Evolutionary conservation across 2,797 vertebrate genomes (phyloP), one percentile per base, ranked within the genome.

Genomic region (Poeciliopsis gracilis): DNA sequence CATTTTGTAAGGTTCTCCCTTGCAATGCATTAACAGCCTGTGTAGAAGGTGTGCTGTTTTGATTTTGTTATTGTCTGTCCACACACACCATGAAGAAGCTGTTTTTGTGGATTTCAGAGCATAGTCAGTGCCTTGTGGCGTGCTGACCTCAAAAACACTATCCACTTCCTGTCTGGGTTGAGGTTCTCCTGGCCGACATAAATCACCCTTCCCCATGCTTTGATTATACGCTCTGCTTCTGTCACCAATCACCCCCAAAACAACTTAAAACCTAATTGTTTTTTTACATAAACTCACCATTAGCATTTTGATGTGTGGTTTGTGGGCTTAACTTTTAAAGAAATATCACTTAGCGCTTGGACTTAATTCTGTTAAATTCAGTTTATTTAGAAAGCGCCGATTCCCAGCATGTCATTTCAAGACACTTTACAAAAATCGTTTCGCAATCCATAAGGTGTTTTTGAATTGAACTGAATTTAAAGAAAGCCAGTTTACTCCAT

Each of bases 211-310:
- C 76, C 67, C 74, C 33, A 23, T 15, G 72, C 87, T 88, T 91
- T 81, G 71, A 92, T 93, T 91, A 90, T 89, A 88, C 23, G 28
- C 86, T 78, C 73, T 3, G 69, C 84, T 83, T 87, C 89, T 88
- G 88, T 93, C 90, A 89, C 83, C 87, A 75, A 76, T 63, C 71
- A 30, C 57, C 69, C 49, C 51, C 15, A 78, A 78, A 93, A 90
- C 81, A 77, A 87, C 86, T 92, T 91, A 82, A 89, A 77, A 88
- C 84, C 79, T 93, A 95, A 94, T 95, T 92, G 82, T 41, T 77
- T 85, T 87, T 78, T 30, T 89, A 94, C 91, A 89, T 87, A 88
- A 94, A 93, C 88, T 87, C 73, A 83, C 84, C 79, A 81, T 92
- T 91, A 89, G 77, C 61, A 7, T 87, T 82, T 81, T 91, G 90